phyloP scores from a whole-genome alignment of 2,888 invertebrate species.

The Chrysolina americana region DNA sequence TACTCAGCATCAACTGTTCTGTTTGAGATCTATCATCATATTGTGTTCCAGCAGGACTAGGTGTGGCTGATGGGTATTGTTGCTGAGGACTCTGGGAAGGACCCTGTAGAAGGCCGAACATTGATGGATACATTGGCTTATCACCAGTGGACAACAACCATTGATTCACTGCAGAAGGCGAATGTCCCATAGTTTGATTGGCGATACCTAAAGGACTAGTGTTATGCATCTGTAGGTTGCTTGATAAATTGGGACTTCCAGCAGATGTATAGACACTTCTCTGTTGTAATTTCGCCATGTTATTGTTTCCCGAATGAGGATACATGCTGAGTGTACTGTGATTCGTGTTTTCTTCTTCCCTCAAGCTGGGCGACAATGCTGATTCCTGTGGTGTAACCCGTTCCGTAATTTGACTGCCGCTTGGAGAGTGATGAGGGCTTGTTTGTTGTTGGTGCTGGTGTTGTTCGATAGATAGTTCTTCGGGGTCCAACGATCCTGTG shows the following conservation, averaged over 20 bases:
- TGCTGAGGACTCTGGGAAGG: constrained; percentile 74
- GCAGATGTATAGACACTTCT: constrained; percentile 81
- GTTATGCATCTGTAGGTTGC: constrained; percentile 68
- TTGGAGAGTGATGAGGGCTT: constrained; percentile 62
- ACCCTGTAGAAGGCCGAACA: constrained; percentile 76
- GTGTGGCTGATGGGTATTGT: constrained; percentile 70
- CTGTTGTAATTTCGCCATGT: constrained; percentile 63
- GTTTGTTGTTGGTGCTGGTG: constrained; percentile 61
- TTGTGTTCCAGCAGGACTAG: constrained; percentile 73
- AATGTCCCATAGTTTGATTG: constrained; percentile 69
- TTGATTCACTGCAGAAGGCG: constrained; percentile 76
- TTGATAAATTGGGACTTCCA: constrained; percentile 70
- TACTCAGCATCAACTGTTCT: constrained; percentile 74
- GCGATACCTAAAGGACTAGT: constrained; percentile 67
- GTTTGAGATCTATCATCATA: constrained; percentile 79
- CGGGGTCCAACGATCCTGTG: constrained; percentile 85
- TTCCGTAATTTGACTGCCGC: constrained; percentile 71
- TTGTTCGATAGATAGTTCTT: constrained; percentile 82
- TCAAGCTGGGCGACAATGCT: constrained; percentile 75
- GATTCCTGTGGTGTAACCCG: constrained; percentile 72
- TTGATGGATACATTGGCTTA: constrained; percentile 77
- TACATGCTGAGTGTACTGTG: constrained; percentile 78
- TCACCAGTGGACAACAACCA: constrained; percentile 82
- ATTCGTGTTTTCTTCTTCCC: constrained; percentile 83
- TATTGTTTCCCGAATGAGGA: constrained; percentile 63